A percentile compares a stretch with the other conserved stretches of the same genome.
Conservation (phyloP, 2,888 invertebrate genomes). For the Nipponacmea schrenckii region DNA sequence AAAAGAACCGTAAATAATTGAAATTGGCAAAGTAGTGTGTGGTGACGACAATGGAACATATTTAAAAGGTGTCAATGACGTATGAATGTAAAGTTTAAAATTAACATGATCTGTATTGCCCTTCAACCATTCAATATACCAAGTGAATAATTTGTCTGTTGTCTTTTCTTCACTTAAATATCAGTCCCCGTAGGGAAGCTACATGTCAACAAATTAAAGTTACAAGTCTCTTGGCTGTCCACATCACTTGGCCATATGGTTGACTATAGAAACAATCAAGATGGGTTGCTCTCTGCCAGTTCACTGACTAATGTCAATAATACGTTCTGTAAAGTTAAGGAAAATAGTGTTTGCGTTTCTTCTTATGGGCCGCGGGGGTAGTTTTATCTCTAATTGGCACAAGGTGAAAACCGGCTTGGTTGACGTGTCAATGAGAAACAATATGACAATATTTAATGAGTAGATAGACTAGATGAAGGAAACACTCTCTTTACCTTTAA, state of each 20-base stretch:
- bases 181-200: slow-evolving; percentile 3
- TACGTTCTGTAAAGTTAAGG: slow-evolving; percentile 9
- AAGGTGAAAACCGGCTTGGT: slow-evolving; percentile 6
- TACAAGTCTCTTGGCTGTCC: not conserved
- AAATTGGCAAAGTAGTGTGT: no score
- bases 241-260: slow-evolving; percentile 4
- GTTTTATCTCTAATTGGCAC: slow-evolving; percentile 1
- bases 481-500: not conserved
- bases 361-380: slow-evolving; percentile 6
- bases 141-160: not conserved
- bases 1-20: no score
- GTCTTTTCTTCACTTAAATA: not conserved
- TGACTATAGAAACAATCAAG: not conserved
- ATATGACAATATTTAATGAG: slow-evolving; percentile 8
- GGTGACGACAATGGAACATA: no score
- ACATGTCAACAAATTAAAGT: slow-evolving; percentile 8
- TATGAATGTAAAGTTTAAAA: not conserved
- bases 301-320: not conserved
- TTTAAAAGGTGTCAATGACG: no score
- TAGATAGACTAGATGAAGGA: not conserved
- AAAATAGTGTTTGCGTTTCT: slow-evolving; percentile 4
- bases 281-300: slow-evolving; percentile 9
- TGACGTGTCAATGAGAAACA: slow-evolving; percentile 7
- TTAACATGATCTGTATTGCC: slow-evolving; percentile 1
- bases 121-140: not conserved